Percentiles rank a stretch among this genome's conserved stretches.
phyloP scores from a whole-genome alignment of 2,113 vertebrate species.

The Vulpes lagopus region DNA sequence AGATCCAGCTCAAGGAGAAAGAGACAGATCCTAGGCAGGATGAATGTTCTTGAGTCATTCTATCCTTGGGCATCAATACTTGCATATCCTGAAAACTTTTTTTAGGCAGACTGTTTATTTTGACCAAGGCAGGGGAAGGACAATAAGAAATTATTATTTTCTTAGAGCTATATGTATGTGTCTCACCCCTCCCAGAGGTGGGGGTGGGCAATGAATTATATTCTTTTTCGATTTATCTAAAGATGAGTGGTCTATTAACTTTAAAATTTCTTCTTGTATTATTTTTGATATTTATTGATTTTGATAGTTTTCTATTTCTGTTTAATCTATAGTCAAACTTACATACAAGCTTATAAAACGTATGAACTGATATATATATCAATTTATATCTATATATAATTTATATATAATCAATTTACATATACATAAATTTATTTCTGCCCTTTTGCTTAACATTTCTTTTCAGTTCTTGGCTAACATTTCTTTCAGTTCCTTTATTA shows the following conservation, averaged over 20 bases:
- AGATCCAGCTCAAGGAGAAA: not conserved
- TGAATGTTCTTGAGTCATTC: not conserved
- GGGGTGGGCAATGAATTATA: not conserved
- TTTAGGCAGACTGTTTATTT: not conserved
- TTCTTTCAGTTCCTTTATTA: not conserved
- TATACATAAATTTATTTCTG: not conserved
- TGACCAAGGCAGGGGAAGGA: not conserved
- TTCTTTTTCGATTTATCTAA: not conserved
- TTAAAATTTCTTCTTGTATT: not conserved
- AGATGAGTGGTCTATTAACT: not conserved
- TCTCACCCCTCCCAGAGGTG: too few relatives aligned
- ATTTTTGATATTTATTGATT: not conserved
- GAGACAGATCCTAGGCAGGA: not conserved
- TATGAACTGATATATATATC: not conserved
- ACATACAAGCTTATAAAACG: not conserved
- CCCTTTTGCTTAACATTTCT: not conserved
- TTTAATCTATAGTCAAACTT: not conserved
- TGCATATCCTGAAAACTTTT: not conserved
- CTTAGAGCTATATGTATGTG: not conserved
- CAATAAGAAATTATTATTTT: not conserved
- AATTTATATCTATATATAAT: fast-evolving
- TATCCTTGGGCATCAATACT: not conserved
- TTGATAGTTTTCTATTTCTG: not conserved
- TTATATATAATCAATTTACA: too few relatives aligned
- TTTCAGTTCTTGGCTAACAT: not conserved